Evolutionary conservation across 2,888 invertebrate genomes (phyloP).

Genomic region (Drosophila multiciliata): DNA sequence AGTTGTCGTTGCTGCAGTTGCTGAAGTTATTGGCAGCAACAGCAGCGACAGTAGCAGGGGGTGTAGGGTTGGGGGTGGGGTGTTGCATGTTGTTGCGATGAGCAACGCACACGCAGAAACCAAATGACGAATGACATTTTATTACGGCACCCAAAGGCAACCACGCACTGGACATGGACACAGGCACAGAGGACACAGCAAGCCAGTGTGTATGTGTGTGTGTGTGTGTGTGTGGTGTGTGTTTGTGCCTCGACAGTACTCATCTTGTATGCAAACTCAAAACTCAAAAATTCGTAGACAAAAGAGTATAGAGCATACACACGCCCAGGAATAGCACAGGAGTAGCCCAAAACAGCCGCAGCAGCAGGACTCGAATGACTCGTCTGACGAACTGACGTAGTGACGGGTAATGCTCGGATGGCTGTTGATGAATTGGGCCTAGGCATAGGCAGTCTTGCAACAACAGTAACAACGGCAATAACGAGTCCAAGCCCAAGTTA

Average conservation of each 20-base stretch:
- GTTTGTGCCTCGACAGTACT: slow-evolving; percentile 64
- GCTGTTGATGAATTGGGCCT: slow-evolving; percentile 79
- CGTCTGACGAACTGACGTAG: slow-evolving; percentile 40
- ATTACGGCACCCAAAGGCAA: slow-evolving; percentile 80
- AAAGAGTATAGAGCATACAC: slow-evolving; percentile 61
- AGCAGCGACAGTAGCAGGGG: neutral
- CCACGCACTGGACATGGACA: slow-evolving; percentile 47
- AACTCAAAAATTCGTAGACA: slow-evolving; percentile 81
- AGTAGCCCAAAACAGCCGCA: slow-evolving; percentile 21
- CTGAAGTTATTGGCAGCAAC: slow-evolving; percentile 67
- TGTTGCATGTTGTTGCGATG: slow-evolving; percentile 27
- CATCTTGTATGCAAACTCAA: slow-evolving; percentile 82
- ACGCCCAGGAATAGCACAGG: slow-evolving; percentile 48
- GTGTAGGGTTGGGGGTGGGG: slow-evolving; percentile 1
- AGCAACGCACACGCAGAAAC: slow-evolving; percentile 76
- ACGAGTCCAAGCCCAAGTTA: slow-evolving; percentile 57
- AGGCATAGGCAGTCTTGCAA: slow-evolving; percentile 31
- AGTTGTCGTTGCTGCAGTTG: slow-evolving; percentile 73
- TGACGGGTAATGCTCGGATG: slow-evolving; percentile 64
- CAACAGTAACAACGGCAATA: neutral
- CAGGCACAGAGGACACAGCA: slow-evolving; percentile 14
- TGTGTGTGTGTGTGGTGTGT: slow-evolving; percentile 18
- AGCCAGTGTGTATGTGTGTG: slow-evolving; percentile 1
- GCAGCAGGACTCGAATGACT: slow-evolving; percentile 20
- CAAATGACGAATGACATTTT: slow-evolving; percentile 82